These are phyloP conservation scores for Rhinolophus ferrumequinum DNA, from an alignment of 2,113 vertebrate species.

Conservation along the genomic window DNA sequence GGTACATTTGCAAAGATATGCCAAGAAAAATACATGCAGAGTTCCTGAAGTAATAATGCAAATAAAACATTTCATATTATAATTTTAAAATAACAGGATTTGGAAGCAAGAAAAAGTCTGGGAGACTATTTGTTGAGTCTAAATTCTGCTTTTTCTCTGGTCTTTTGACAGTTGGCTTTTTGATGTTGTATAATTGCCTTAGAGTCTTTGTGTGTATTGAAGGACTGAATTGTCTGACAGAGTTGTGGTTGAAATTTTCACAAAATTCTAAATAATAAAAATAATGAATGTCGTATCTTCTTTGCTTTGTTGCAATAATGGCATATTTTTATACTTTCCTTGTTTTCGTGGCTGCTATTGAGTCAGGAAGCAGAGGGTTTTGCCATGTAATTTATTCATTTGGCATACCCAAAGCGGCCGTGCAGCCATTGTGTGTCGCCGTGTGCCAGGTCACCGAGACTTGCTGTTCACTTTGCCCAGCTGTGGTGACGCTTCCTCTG, in stretches of 20 bases:
- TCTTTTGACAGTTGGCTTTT: constrained; percentile 39
- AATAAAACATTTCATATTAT: constrained; percentile 56
- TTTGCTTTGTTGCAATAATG: neutral
- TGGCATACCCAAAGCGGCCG: neutral
- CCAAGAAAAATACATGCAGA: constrained; percentile 62
- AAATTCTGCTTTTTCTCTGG: neutral
- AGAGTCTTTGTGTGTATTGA: neutral
- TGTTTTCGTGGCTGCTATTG: neutral
- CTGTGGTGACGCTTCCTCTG: too few relatives aligned
- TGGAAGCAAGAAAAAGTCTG: constrained; percentile 30
- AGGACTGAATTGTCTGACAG: neutral
- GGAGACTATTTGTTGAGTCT: constrained; percentile 37
- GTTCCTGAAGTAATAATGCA: neutral
- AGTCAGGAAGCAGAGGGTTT: neutral
- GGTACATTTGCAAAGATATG: constrained; percentile 53
- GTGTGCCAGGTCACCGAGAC: fast-evolving
- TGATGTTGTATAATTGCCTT: neutral
- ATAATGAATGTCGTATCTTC: neutral
- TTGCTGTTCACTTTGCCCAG: neutral
- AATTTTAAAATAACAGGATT: constrained; percentile 39
- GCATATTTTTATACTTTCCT: neutral
- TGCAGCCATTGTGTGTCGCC: fast-evolving
- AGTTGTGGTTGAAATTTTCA: neutral
- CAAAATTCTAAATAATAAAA: neutral
- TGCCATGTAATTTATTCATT: fast-evolving